Conservation (phyloP, 2,888 invertebrate genomes). For the Panzeria rudis region DNA sequence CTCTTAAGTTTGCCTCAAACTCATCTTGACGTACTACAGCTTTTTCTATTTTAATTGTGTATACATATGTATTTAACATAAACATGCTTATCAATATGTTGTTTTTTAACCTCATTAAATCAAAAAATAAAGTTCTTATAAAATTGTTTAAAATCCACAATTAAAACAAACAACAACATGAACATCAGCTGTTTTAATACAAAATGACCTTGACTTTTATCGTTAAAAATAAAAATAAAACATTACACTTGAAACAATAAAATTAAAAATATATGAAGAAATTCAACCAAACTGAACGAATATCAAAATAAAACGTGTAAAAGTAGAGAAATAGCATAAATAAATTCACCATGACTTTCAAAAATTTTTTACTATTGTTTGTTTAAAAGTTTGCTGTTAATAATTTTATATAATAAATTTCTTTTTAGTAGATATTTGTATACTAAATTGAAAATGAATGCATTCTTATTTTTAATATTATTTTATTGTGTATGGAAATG, state of each 20-base stretch:
- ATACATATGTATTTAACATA: not conserved
- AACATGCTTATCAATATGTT: not conserved
- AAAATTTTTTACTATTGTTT: not conserved
- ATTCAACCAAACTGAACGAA: conserved; percentile 18
- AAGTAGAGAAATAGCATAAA: conserved; percentile 21
- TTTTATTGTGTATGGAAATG: conserved; percentile 18
- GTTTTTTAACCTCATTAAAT: not conserved
- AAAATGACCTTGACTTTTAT: conserved; percentile 69
- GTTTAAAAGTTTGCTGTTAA: not conserved
- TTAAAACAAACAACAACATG: conserved; percentile 12
- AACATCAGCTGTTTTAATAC: conserved; percentile 22
- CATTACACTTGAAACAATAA: conserved; percentile 59
- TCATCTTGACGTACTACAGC: too few relatives aligned
- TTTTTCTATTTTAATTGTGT: too few relatives aligned
- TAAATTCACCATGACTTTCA: conserved; percentile 16
- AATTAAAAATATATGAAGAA: conserved; percentile 22
- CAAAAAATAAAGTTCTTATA: not conserved
- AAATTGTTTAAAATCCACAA: conserved; percentile 7
- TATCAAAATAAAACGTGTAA: conserved; percentile 20
- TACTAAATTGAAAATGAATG: conserved; percentile 38
- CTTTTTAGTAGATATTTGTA: conserved; percentile 13
- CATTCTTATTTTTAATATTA: conserved; percentile 40
- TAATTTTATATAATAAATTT: conserved; percentile 30
- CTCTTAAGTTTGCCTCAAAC: too few relatives aligned
- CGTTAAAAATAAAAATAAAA: conserved; percentile 41